Evolutionary conservation across 2,888 invertebrate species (phyloP), one percentile per base, ranked within the genome.

Genomic region (Dinocampus coccinellae): DNA sequence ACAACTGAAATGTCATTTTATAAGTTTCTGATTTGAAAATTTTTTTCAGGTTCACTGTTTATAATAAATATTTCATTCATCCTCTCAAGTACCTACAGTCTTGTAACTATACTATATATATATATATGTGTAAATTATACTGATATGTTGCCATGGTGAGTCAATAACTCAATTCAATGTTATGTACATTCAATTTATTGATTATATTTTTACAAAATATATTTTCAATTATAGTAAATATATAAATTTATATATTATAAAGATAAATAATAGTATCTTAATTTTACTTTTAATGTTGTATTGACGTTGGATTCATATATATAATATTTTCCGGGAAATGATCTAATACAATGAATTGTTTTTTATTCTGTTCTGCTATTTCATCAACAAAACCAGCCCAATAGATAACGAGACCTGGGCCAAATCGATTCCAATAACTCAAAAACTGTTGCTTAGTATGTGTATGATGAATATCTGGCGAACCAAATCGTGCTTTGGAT

Each of bases 401-500:
- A 87, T 98, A 98, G 78, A 98, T 97, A 0, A 98, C 95, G 78
- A 97, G 90, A 0, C 97, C 98, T 36, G 97, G 92, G 1, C 98
- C 98, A 90, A 97, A 98, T 83, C 97, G 92, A 86, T 97, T 97
- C 93, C 94, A 95, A 83, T 98, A 98, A 85, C 96, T 95, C 77
- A 92, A 90, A 80, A 95, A 92, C 85, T 98, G 97, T 78, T 95
- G 94, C 80, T 93, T 93, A 66, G 95, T 90, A 87, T 97, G 96
- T 11, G 91, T 92, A 57, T 91, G 90, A 87, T 98, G 97, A 69
- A 93, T 92, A 79, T 93, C 92, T 76, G 92, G 90, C 88, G 96
- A 95, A 2, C 95, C 97, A 90, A 98, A 98, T n/a, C 95, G 90
- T 0, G 97, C 98, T 89, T 98, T 98, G 80, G 97, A 97, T 88